These are phyloP conservation scores for Lamprologus callipterus DNA, from an alignment of 2,113 vertebrate species.

Conservation along the genomic window DNA sequence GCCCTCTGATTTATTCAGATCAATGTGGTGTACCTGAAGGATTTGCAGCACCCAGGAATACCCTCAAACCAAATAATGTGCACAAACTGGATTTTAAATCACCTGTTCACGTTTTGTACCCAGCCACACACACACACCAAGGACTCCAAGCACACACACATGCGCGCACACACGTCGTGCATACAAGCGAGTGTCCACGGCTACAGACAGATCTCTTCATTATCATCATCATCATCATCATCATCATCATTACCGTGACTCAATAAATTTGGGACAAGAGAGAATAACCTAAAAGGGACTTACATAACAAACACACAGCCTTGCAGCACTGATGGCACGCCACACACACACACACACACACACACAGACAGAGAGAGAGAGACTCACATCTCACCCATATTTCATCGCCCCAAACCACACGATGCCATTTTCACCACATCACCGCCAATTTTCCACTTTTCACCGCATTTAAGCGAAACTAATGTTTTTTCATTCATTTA, in stretches of 20 bases:
- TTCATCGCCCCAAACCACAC: not conserved
- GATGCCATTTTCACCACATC: not conserved
- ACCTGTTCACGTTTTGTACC: not conserved
- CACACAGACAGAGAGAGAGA: not conserved
- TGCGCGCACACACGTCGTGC: not conserved
- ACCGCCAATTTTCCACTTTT: not conserved
- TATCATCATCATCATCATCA: not conserved
- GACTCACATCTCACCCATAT: not conserved
- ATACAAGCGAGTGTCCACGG: not conserved
- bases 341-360: not conserved
- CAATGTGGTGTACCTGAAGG: not conserved
- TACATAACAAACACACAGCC: constrained; percentile 20
- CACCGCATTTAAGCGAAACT: not conserved
- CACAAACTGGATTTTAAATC: not conserved
- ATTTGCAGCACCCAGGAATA: not conserved
- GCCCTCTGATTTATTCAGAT: not conserved
- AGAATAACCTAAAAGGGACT: not conserved
- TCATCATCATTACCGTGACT: not conserved
- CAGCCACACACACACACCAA: not conserved
- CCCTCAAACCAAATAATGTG: not conserved
- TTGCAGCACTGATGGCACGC: constrained; percentile 14
- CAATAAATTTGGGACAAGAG: not conserved
- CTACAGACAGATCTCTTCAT: not conserved
- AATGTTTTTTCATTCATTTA: not conserved
- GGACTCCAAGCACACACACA: not conserved